These are phyloP conservation scores for Montipora foliosa DNA, from an alignment of 64 coral and sea anemone genomes.

Conservation along the genomic window DNA sequence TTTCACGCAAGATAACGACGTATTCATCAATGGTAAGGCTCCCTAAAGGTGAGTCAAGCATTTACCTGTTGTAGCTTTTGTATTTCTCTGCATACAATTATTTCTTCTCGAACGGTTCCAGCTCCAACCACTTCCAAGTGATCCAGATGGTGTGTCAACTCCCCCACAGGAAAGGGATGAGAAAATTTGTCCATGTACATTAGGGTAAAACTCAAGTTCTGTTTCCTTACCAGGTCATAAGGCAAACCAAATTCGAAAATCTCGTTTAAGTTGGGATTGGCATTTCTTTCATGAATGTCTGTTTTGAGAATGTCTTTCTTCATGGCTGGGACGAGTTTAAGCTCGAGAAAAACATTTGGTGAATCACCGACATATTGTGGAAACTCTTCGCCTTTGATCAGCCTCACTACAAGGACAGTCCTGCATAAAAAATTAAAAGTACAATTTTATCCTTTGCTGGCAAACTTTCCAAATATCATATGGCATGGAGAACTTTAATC, in stretches of 20 bases:
- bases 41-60: not conserved
- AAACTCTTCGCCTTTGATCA: constrained; percentile 93
- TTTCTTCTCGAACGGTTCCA: constrained; percentile 78
- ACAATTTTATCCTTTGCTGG: not conserved
- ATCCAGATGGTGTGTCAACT: constrained; percentile 76
- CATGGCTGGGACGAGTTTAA: constrained; percentile 83
- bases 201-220: constrained; percentile 66
- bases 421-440: constrained; percentile 36
- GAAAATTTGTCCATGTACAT: constrained; percentile 96
- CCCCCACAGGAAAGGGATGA: constrained; percentile 79
- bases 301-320: constrained; percentile 87
- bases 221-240: constrained; percentile 73
- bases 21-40: no score
- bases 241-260: constrained; percentile 88
- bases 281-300: constrained; percentile 90
- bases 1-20: no score
- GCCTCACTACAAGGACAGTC: constrained; percentile 75
- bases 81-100: constrained; percentile 91
- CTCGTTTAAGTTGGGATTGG: constrained; percentile 91
- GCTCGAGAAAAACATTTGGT: constrained; percentile 83
- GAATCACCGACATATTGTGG: constrained; percentile 79
- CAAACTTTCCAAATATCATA: no score
- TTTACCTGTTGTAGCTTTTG: constrained; percentile 79
- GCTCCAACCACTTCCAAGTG: constrained; percentile 64
- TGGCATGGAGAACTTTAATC: no score